phyloP scores from a whole-genome alignment of 2,113 vertebrate genomes.

The Sinosuthora webbiana region DNA sequence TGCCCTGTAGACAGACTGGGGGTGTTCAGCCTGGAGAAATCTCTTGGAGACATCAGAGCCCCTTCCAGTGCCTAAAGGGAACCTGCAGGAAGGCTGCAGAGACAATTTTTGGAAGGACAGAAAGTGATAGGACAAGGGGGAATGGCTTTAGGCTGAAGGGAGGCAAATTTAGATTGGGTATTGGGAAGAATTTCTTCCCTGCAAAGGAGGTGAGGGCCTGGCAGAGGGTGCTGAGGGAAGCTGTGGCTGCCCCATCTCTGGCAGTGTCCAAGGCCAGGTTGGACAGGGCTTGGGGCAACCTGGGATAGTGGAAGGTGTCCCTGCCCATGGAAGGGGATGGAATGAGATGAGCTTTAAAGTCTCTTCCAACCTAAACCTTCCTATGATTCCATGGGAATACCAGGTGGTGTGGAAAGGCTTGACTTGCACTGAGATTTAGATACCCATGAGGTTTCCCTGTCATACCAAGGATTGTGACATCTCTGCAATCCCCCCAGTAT shows the following conservation, averaged over 20 bases:
- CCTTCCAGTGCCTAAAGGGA: neutral
- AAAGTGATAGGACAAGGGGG: neutral
- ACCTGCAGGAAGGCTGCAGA: neutral
- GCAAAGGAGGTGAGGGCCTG: no score
- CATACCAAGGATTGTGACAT: neutral
- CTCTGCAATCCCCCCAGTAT: neutral
- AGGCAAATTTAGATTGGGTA: neutral
- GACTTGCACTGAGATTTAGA: neutral
- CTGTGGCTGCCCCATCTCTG: neutral
- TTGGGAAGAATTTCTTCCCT: neutral
- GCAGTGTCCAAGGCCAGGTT: fast-evolving
- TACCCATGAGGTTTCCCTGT: neutral
- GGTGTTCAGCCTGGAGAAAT: neutral
- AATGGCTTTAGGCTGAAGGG: neutral
- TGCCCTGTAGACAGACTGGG: neutral
- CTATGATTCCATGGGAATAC: neutral
- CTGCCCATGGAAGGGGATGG: neutral
- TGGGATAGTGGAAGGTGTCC: fast-evolving
- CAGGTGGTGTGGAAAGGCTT: neutral
- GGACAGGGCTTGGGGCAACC: fast-evolving
- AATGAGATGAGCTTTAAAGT: fast-evolving
- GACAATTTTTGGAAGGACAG: neutral
- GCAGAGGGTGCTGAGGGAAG: neutral
- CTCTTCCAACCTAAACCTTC: neutral
- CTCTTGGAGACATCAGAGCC: neutral